These are phyloP conservation scores for Microcebus griseorufus DNA, from an alignment of 2,113 vertebrate species.

Conservation along the genomic window DNA sequence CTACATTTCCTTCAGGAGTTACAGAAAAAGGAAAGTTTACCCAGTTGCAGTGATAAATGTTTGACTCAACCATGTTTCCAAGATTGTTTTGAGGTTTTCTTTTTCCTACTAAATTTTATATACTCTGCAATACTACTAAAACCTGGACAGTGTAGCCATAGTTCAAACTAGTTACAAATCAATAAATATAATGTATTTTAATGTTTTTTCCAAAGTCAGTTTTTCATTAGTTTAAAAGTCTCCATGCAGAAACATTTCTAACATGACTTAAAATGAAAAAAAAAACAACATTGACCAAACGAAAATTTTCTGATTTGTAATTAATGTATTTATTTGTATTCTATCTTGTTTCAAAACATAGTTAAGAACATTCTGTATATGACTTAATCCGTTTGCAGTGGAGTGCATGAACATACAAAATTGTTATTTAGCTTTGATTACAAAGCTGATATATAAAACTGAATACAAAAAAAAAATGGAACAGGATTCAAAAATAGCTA, in stretches of 20 bases:
- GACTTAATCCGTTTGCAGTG: not conserved
- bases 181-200: not conserved
- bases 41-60: not conserved
- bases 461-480: not conserved
- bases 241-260: not conserved
- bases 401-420: not conserved
- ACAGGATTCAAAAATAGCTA: not conserved
- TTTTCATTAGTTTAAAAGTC: slow-evolving; percentile 22
- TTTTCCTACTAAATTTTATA: not conserved
- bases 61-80: not conserved
- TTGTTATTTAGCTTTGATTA: not conserved
- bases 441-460: not conserved
- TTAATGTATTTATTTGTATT: not conserved
- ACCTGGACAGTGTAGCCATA: not conserved
- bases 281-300: not conserved
- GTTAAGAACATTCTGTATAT: not conserved
- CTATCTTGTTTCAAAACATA: not conserved
- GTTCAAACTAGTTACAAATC: not conserved
- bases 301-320: not conserved
- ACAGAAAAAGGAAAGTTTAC: not conserved
- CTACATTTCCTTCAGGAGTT: not conserved
- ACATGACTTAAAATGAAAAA: not conserved
- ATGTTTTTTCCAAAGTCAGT: not conserved
- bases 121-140: not conserved
- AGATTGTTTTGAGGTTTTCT: not conserved